These are phyloP conservation scores for Zhengitettix transpicula DNA, from an alignment of 2,888 invertebrate species.

Conservation along the genomic window DNA sequence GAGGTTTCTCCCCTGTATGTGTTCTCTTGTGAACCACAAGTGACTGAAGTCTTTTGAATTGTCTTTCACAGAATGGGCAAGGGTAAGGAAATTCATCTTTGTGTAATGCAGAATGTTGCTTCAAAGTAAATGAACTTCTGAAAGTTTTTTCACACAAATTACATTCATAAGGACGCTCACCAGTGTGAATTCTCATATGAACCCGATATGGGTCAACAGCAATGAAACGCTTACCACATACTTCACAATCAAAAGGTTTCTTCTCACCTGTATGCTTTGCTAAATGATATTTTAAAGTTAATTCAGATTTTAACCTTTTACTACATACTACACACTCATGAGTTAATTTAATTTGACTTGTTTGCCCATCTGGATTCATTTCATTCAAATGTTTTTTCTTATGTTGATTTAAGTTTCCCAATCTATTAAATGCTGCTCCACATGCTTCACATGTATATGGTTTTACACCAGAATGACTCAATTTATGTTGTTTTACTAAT, in stretches of 20 bases:
- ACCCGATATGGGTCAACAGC: conserved; percentile 10
- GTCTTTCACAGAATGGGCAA: conserved; percentile 11
- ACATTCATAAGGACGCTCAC: conserved; percentile 10
- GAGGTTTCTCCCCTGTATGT: conserved; percentile 12
- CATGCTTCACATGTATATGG: conserved; percentile 10
- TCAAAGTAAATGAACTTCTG: conserved; percentile 11
- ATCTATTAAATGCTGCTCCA: conserved; percentile 11
- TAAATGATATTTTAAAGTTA: conserved; percentile 12
- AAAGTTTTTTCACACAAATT: conserved; percentile 9
- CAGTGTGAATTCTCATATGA: conserved; percentile 11
- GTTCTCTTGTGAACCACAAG: conserved; percentile 12
- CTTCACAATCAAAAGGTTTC: conserved; percentile 12
- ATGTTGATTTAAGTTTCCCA: conserved; percentile 13
- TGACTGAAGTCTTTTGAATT: conserved; percentile 12
- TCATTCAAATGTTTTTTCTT: conserved; percentile 8
- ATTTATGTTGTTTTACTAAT: conserved; percentile 10
- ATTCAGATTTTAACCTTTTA: conserved; percentile 9
- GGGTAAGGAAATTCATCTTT: conserved; percentile 11
- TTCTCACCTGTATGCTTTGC: conserved; percentile 13
- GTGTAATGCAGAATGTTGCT: conserved; percentile 10
- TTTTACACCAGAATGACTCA: conserved; percentile 10
- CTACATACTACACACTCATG: conserved; percentile 10
- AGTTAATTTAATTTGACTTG: not conserved
- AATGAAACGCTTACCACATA: conserved; percentile 11
- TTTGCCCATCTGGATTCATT: not conserved